Evolutionary conservation across 2,888 invertebrate genomes (phyloP), one percentile per base, ranked within the genome.

Genomic region (Yponomeuta sedellus): DNA sequence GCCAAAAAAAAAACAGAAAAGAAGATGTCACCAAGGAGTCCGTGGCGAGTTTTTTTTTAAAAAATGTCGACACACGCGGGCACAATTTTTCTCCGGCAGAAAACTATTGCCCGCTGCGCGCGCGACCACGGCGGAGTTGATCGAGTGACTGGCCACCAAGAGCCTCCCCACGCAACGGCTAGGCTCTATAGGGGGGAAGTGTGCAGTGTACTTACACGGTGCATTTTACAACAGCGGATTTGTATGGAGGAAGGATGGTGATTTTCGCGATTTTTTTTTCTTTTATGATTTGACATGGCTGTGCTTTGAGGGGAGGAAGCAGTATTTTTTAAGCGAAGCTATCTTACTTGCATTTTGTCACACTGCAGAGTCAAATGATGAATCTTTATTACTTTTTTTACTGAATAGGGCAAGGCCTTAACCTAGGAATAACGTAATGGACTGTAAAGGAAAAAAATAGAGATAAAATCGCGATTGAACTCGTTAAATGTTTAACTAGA

Each of bases 21-120:
- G 10, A 52, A 52, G 10, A n/a, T 39, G 59, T 22, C 11, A 20
- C 59, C 6, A 22, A 58, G 8, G 20, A 20, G 61, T 28, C 16
- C 34, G 10, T 12, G 44, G 63, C 19, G 11, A 34, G 39, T 71
- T 69, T 68, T 68, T 68, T 69, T 68, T 68, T 68, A 64, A 65
- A 25, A 25, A 25, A 25, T 66, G 67, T 68, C 69, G 71, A 73
- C 81, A 83, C 81, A 81, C 88, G 85, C 88, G 88, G 44, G 85
- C 88, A 88, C 87, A 83, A 88, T 87, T 89, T 89, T 89, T 87
- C 44, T 52, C 88, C 85, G 79, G 75, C 69, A 76, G 78, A 85
- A 87, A 89, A 88, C 86, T 88, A 77, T 75, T 84, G 87, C 83
- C 44, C 88, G 88, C 88, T 16, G 86, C 82, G 82, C 86, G 82